phyloP scores from a whole-genome alignment of 2,888 invertebrate genomes.

The Polydrusus tereticollis region DNA sequence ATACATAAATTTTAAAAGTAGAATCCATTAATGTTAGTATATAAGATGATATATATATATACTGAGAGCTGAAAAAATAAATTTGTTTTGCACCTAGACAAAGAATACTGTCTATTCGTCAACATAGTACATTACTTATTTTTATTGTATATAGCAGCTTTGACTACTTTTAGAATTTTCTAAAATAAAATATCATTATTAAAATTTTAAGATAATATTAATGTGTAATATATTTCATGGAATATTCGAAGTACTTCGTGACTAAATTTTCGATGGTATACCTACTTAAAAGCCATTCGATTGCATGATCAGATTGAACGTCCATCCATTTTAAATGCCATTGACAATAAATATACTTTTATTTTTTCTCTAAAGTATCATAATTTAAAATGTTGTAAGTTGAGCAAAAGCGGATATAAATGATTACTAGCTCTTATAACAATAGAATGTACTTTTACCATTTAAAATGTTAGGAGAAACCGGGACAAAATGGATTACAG shows the following conservation, averaged over 20 bases:
- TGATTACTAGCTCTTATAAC: not conserved
- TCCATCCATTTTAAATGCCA: slow-evolving; percentile 37
- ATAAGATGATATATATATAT: not conserved
- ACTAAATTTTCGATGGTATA: slow-evolving; percentile 7
- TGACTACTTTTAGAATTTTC: slow-evolving; percentile 18
- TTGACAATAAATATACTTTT: slow-evolving; percentile 37
- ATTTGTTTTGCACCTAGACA: too few relatives aligned
- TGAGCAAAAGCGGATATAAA: not conserved
- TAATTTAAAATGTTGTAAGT: slow-evolving; percentile 2
- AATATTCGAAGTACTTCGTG: slow-evolving; percentile 22
- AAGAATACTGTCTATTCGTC: not conserved
- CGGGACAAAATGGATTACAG: too few relatives aligned
- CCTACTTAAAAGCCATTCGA: not conserved
- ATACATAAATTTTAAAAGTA: slow-evolving; percentile 1
- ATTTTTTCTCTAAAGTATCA: not conserved
- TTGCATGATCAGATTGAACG: slow-evolving; percentile 19
- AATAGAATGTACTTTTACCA: not conserved
- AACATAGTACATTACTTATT: not conserved
- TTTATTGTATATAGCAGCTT: slow-evolving; percentile 31
- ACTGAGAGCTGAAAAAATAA: too few relatives aligned
- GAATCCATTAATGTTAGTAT: slow-evolving; percentile 5
- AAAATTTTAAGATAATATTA: not conserved
- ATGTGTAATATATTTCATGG: slow-evolving; percentile 10
- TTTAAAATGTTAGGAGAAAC: too few relatives aligned
- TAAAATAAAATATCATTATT: slow-evolving; percentile 22